A percentile compares a stretch with the other conserved stretches of the same genome.
phyloP scores from a whole-genome alignment of 1,140 invertebrate genomes.

The Kradibia gibbosae region DNA sequence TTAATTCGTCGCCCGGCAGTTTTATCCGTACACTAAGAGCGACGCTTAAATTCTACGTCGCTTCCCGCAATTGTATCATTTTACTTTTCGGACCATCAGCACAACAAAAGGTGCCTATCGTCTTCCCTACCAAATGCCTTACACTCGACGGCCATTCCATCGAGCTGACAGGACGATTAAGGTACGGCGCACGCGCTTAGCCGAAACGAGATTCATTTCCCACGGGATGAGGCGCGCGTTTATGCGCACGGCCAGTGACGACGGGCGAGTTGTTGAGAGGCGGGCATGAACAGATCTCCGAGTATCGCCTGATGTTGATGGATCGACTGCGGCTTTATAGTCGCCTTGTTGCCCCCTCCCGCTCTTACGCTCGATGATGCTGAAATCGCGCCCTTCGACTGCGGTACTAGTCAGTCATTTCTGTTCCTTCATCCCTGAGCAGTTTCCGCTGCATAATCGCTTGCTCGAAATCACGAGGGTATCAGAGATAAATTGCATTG shows the following conservation, averaged over 20 bases:
- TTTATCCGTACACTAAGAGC: background rate
- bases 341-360: conserved; percentile 9
- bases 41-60: background rate
- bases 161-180: conserved; percentile 31
- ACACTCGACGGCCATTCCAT: background rate
- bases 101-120: background rate
- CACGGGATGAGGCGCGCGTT: conserved; percentile 34
- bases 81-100: background rate
- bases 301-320: conserved; percentile 59
- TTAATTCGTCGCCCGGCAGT: too few species aligned
- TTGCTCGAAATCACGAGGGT: background rate
- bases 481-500: background rate
- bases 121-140: background rate
- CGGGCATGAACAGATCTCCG: conserved; percentile 52
- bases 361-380: background rate
- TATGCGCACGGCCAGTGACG: background rate
- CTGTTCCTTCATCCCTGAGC: background rate
- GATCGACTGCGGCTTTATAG: conserved; percentile 58
- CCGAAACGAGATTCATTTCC: conserved; percentile 43
- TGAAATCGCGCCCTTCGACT: background rate
- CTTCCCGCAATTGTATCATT: background rate
- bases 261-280: background rate
- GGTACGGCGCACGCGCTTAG: background rate
- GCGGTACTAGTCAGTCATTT: too few species aligned
- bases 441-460: background rate